phyloP scores from a whole-genome alignment of 2,113 vertebrate species.

The Nerophis lumbriciformis region DNA sequence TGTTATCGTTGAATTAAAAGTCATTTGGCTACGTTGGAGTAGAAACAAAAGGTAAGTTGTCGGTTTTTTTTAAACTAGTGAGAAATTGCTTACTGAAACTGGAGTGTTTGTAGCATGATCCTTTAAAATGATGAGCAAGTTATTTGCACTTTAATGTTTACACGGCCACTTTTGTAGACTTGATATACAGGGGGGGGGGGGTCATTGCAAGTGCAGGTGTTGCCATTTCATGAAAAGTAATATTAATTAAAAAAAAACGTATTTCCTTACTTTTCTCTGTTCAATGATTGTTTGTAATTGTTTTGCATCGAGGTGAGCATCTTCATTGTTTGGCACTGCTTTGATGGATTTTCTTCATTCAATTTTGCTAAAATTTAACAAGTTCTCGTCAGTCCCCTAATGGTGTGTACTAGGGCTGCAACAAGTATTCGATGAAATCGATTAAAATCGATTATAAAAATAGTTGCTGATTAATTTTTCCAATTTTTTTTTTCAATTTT shows the following conservation, averaged over 20 bases:
- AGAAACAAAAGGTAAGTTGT: constrained; percentile 34
- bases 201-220: constrained; percentile 61
- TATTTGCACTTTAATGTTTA: constrained; percentile 76
- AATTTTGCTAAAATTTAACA: too few relatives aligned
- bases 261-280: constrained; percentile 51
- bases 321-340: too few relatives aligned
- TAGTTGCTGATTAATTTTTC: too few relatives aligned
- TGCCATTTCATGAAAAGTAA: constrained; percentile 65
- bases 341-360: too few relatives aligned
- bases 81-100: constrained; percentile 15
- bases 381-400: too few relatives aligned
- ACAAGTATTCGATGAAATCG: too few relatives aligned
- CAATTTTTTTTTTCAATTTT: too few relatives aligned
- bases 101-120: constrained; percentile 70
- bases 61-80: constrained; percentile 34
- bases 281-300: constrained; percentile 23
- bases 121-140: constrained; percentile 67
- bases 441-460: too few relatives aligned
- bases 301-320: too few relatives aligned
- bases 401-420: too few relatives aligned
- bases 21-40: constrained; percentile 36
- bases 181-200: constrained; percentile 45
- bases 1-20: constrained; percentile 25
- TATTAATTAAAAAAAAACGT: constrained; percentile 54
- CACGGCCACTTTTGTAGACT: constrained; percentile 68